Evolutionary conservation across 2,888 invertebrate species (phyloP), one percentile per base, ranked within the genome.

Genomic region (Drosophila maculinotata): DNA sequence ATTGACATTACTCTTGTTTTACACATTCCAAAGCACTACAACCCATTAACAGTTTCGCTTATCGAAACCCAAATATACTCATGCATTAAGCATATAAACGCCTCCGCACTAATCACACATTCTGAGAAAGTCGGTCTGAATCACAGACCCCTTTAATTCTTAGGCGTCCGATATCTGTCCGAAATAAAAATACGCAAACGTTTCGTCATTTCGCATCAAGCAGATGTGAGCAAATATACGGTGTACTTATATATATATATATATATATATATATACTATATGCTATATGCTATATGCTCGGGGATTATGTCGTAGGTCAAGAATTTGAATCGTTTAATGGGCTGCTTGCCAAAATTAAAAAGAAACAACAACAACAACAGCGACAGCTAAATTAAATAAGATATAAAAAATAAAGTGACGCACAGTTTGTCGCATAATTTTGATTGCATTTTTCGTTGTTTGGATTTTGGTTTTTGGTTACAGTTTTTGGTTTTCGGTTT

Each of bases 271-370:
- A 31, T 38, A 41, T 26, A 38, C 8, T 10, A 3, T n/a, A 20
- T 41, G 38, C 12, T 33, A 10, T 20, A 48, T 47, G 35, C n/a
- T 36, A 33, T 26, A 33, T 45, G 12, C n/a, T n/a, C n/a, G n/a
- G n/a, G 30, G 30, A 35, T 14, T 47, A 38, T 76, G 76, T 58
- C 76, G 79, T 76, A 76, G 76, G 79, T 76, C 79, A 76, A 60
- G 64, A 70, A 79, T 67, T 48, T 23, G 15, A 17, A 39, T 35
- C 25, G 52, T 33, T 52, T 38, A 31, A 39, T 70, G 54, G 54
- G 53, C 51, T 26, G 10, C 12, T 52, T 60, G 71, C 66, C 78
- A 72, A 73, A 45, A 49, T 30, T 12, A 26, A 25, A 28, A 10
- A 47, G 35, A 23, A 17, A 26, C 6, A 23, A 20, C 20, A 15